A percentile compares a stretch with the other conserved stretches of the same genome.
Conservation (phyloP, 2,888 invertebrate genomes). For the Conomelus anceps region DNA sequence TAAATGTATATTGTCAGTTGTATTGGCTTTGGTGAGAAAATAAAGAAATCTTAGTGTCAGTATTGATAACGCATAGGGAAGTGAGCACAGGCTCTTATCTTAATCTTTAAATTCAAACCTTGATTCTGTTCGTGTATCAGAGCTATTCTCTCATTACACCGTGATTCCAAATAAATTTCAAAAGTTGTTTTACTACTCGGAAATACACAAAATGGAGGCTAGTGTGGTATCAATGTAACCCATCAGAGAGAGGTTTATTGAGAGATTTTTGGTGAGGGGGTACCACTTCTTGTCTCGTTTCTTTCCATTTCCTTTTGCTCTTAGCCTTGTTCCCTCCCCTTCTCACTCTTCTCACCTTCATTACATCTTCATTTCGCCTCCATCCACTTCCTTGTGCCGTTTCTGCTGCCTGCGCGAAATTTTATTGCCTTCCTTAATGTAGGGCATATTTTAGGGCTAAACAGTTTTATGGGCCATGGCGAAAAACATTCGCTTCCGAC, state of each 20-base stretch:
- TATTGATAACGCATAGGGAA: no score
- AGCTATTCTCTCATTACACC: not conserved
- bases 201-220: not conserved
- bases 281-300: not conserved
- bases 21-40: no score
- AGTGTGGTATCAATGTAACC: not conserved
- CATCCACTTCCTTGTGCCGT: not conserved
- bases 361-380: not conserved
- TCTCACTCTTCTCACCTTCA: not conserved
- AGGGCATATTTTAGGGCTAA: not conserved
- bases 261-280: not conserved
- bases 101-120: not conserved
- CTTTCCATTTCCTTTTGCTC: not conserved
- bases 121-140: not conserved
- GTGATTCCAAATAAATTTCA: not conserved
- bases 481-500: not conserved
- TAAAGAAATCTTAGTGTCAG: no score
- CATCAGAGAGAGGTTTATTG: not conserved
- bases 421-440: not conserved
- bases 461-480: not conserved
- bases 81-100: not conserved
- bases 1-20: no score
- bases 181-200: not conserved
- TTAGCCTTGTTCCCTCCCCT: not conserved
- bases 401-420: not conserved